These are phyloP conservation scores for Bucorvus abyssinicus DNA, from an alignment of 2,797 vertebrate species.

Conservation along the genomic window DNA sequence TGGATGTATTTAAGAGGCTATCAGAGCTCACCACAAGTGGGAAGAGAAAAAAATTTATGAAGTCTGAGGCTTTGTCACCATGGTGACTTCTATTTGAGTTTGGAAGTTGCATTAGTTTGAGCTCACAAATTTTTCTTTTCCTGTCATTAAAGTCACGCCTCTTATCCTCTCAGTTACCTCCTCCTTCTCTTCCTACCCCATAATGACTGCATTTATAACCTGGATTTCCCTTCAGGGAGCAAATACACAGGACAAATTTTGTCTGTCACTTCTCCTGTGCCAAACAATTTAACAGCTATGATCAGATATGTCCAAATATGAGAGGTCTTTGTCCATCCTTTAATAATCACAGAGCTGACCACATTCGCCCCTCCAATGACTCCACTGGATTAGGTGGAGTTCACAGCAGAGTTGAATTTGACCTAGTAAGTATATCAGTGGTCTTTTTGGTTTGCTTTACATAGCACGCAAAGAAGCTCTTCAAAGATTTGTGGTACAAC, in stretches of 20 bases:
- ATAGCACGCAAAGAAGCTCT: constrained; percentile 10
- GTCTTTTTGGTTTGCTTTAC: constrained; percentile 21
- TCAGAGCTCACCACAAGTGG: constrained; percentile 37
- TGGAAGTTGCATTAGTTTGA: constrained; percentile 6
- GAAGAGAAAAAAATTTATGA: constrained; percentile 24
- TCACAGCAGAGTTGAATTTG: background rate
- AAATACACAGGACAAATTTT: background rate
- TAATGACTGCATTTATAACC: background rate
- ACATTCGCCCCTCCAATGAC: background rate
- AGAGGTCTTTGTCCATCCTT: background rate
- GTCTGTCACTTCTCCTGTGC: background rate
- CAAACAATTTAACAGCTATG: background rate
- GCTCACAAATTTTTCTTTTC: constrained; percentile 41
- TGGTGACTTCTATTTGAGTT: constrained; percentile 38
- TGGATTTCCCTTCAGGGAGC: background rate
- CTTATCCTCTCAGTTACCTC: constrained; percentile 5
- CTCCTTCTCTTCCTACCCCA: constrained; percentile 9
- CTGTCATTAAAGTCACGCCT: constrained; percentile 13
- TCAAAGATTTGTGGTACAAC: constrained; percentile 51
- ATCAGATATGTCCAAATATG: background rate
- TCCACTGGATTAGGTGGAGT: constrained; percentile 17
- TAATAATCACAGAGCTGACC: background rate
- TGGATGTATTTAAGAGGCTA: constrained; percentile 12
- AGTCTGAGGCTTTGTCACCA: constrained; percentile 42
- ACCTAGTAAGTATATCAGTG: background rate